phyloP scores from a whole-genome alignment of 2,113 vertebrate species.

The Anas platyrhynchos region DNA sequence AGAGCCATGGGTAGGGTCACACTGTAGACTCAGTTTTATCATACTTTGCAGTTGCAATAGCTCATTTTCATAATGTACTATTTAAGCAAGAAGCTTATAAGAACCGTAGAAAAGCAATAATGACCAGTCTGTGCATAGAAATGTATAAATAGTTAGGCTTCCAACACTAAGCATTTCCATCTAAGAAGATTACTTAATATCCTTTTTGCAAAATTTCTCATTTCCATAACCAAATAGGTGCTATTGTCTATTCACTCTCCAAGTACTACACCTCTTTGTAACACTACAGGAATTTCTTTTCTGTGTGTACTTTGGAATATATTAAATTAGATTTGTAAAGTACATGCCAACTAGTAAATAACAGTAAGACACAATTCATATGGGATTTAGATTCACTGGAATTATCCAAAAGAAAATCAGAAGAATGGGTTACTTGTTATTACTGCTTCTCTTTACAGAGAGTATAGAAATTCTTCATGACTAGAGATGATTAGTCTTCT shows the following conservation, averaged over 20 bases:
- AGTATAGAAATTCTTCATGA: constrained; percentile 29
- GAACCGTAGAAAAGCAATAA: constrained; percentile 67
- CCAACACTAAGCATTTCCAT: constrained; percentile 53
- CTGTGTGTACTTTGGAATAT: not conserved
- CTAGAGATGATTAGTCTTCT: constrained; percentile 40
- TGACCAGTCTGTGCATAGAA: constrained; percentile 53
- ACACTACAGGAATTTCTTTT: not conserved
- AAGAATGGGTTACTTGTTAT: not conserved
- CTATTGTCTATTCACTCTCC: constrained; percentile 34
- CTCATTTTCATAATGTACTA: constrained; percentile 73
- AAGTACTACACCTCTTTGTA: not conserved
- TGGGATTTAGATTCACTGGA: not conserved
- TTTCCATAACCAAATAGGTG: constrained; percentile 59
- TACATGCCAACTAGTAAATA: constrained; percentile 20
- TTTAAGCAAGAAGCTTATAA: constrained; percentile 72
- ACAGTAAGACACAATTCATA: not conserved
- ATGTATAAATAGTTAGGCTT: constrained; percentile 61
- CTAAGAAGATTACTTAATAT: constrained; percentile 63
- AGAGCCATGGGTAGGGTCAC: constrained; percentile 61
- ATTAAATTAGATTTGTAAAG: constrained; percentile 31
- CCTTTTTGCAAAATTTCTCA: constrained; percentile 47
- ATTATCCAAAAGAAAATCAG: constrained; percentile 22
- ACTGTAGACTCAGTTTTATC: constrained; percentile 63
- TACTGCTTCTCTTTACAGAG: constrained; percentile 33
- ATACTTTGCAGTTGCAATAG: constrained; percentile 53